phyloP scores from a whole-genome alignment of 1,140 invertebrate genomes.

The Heterodera carotae region DNA sequence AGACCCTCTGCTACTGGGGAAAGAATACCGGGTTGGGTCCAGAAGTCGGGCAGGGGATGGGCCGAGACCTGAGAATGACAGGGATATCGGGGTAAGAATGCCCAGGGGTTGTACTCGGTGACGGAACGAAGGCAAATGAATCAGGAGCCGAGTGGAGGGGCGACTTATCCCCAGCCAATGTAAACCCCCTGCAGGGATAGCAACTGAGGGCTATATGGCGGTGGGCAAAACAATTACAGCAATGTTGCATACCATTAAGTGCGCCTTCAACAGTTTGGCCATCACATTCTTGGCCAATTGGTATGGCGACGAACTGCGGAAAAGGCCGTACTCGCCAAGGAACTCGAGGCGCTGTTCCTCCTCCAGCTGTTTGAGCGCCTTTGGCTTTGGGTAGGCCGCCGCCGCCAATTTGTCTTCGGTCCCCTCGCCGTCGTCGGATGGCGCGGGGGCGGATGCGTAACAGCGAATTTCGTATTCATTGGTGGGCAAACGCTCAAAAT shows the following conservation, averaged over 20 bases:
- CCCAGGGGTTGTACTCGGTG: too few species aligned
- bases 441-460: slow-evolving; percentile 33
- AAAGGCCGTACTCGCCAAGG: slow-evolving; percentile 25
- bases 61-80: too few species aligned
- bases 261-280: slow-evolving; percentile 26
- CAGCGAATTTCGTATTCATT: slow-evolving; percentile 51
- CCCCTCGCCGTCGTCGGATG: neutral
- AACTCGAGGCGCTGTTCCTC: slow-evolving; percentile 27
- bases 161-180: too few species aligned
- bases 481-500: slow-evolving; percentile 60
- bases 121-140: too few species aligned
- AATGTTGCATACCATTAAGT: neutral
- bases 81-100: too few species aligned
- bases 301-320: neutral
- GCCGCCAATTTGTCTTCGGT: neutral
- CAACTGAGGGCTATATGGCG: too few species aligned
- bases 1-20: too few species aligned
- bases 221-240: too few species aligned
- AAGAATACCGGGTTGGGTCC: too few species aligned
- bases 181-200: too few species aligned
- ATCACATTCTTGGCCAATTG: slow-evolving; percentile 29
- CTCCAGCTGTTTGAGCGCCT: slow-evolving; percentile 34
- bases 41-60: too few species aligned
- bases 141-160: too few species aligned
- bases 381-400: slow-evolving; percentile 42